Evolutionary conservation across 2,113 vertebrate species (phyloP), one percentile per base, ranked within the genome.

Genomic region (Periophthalmodon schlosseri): DNA sequence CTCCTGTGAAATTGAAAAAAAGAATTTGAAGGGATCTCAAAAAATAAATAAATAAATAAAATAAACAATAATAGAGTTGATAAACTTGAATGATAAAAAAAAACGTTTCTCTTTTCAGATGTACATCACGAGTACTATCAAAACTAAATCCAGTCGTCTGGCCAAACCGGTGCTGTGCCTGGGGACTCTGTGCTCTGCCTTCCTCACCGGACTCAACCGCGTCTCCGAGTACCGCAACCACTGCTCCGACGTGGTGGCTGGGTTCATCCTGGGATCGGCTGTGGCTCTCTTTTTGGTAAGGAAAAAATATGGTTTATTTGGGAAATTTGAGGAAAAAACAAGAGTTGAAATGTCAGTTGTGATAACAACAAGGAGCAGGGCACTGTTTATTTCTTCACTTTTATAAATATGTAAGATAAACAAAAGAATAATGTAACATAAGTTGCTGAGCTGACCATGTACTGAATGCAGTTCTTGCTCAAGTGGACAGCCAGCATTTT

Each of bases 41-140:
- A 34, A 23, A 57, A 57, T 1, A 56, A 9, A 21, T 10, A 56
- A 65, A 36, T 11, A 8, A 15, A 34, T 20, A 36, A 36, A 2
- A 36, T 34, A 16, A 10, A 36, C 23, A 36, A 16, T 46, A 20
- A 5, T 39, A 39, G 6, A 6, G n/a, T 63, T 47, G 68, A 12
- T n/a, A n/a, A n/a, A n/a, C n/a, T n/a, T n/a, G n/a, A 39, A 7
- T 15, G 18, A 23, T 50, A n/a, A n/a, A n/a, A n/a, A 56, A 39
- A 57, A 16, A 24, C 47, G 3, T 11, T 39, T 1, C 36, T n/a
- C 4, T 67, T 34, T 14, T 47, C 92, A 99, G 97, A 99, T 99
- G 97, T 99, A 99, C 93, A 96, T 99, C 93, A 99, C 98, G 87
- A 99, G 98, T 94, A 99, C 97, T 85, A 97, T 99, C 92, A 97